These are phyloP conservation scores for Diorhabda carinulata DNA, from an alignment of 1,140 invertebrate genomes.

Conservation along the genomic window DNA sequence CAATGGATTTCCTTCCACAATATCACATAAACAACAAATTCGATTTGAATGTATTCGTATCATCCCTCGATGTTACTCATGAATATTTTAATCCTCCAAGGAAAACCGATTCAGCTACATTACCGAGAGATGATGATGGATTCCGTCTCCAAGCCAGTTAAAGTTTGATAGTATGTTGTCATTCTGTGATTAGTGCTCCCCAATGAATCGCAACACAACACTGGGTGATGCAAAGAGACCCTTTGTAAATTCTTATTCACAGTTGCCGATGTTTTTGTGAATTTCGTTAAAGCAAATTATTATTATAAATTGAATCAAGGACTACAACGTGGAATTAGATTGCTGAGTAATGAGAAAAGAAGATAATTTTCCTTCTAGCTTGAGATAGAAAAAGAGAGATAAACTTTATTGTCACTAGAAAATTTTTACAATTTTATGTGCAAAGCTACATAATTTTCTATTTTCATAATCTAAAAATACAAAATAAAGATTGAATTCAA, in stretches of 20 bases:
- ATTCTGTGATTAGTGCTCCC: constrained; percentile 30
- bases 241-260: not conserved
- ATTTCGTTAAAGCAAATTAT: not conserved
- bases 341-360: too few relatives aligned
- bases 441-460: too few relatives aligned
- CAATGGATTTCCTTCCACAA: not conserved
- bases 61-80: constrained; percentile 8
- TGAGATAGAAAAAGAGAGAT: too few relatives aligned
- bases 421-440: too few relatives aligned
- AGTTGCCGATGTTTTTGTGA: not conserved
- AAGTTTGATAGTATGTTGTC: constrained; percentile 30
- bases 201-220: constrained; percentile 15
- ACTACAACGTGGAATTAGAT: too few relatives aligned
- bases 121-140: constrained; percentile 27
- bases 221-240: not conserved
- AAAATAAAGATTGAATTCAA: too few relatives aligned
- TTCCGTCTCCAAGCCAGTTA: constrained; percentile 24
- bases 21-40: not conserved
- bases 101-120: constrained; percentile 14
- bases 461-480: too few relatives aligned
- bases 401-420: too few relatives aligned
- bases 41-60: not conserved
- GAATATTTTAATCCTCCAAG: constrained; percentile 18
- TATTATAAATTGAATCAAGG: too few relatives aligned
- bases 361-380: too few relatives aligned